A percentile compares a stretch with the other conserved stretches of the same genome.
These are phyloP conservation scores for Phalacrocorax brasilianus DNA, from an alignment of 2,113 vertebrate genomes.

Conservation along the genomic window DNA sequence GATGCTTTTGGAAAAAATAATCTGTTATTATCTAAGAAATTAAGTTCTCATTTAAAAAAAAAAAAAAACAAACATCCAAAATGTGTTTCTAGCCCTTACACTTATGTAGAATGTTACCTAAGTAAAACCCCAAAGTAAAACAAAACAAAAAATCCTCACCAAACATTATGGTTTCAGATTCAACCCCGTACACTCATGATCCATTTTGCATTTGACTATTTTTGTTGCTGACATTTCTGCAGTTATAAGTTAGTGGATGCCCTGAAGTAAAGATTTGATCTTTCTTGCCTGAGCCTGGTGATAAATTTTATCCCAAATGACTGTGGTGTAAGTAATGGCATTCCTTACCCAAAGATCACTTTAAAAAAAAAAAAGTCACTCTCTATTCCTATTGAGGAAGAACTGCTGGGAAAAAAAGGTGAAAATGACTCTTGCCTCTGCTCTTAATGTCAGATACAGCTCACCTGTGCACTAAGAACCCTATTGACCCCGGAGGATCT, in stretches of 20 bases:
- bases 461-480: background rate
- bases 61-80: background rate
- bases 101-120: background rate
- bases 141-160: background rate
- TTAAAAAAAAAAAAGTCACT: background rate
- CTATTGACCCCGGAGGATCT: background rate
- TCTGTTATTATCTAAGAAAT: background rate
- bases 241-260: slow-evolving; percentile 20
- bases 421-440: background rate
- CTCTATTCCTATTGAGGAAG: background rate
- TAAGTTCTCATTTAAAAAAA: background rate
- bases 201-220: background rate
- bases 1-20: background rate
- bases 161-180: background rate
- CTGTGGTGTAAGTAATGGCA: slow-evolving; percentile 36
- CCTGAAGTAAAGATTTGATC: slow-evolving; percentile 47
- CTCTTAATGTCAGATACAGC: background rate
- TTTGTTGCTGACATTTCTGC: slow-evolving; percentile 7
- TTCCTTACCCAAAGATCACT: slow-evolving; percentile 32
- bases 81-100: background rate
- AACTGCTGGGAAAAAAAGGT: background rate
- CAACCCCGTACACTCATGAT: background rate
- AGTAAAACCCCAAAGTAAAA: background rate
- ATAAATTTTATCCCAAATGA: slow-evolving; percentile 48
- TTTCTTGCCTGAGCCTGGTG: slow-evolving; percentile 46